Evolutionary conservation across 2,797 vertebrate genomes (phyloP).

Genomic region (Pantherophis vulpinus): DNA sequence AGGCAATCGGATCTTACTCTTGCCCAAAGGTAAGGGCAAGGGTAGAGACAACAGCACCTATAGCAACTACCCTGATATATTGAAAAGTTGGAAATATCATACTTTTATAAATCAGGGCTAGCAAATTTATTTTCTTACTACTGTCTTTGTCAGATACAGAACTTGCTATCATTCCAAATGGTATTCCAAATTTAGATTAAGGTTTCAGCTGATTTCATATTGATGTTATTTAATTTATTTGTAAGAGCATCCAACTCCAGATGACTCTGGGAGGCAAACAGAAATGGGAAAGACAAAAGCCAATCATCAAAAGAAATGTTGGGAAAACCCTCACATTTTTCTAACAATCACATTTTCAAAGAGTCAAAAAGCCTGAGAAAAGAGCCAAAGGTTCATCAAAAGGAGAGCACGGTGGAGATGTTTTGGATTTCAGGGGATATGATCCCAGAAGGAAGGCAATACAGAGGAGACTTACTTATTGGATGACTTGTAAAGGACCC

Average conservation of each 20-base stretch:
- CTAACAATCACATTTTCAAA: background rate
- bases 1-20: background rate
- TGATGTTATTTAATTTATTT: background rate
- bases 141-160: background rate
- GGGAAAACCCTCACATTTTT: background rate
- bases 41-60: slow-evolving; percentile 2
- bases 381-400: background rate
- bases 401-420: background rate
- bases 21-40: background rate
- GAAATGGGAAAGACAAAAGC: background rate
- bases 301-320: background rate
- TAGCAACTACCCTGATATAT: background rate
- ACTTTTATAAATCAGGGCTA: background rate
- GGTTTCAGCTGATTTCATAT: background rate
- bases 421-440: no score
- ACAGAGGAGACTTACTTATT: background rate
- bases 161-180: background rate
- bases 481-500: background rate
- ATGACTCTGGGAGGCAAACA: background rate
- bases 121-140: background rate
- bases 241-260: background rate
- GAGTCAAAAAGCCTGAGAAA: background rate
- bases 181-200: background rate
- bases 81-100: background rate
- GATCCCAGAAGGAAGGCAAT: background rate